A percentile compares a stretch with the other conserved stretches of the same genome.
phyloP scores from a whole-genome alignment of 2,888 invertebrate species.

The Apeira syringaria region DNA sequence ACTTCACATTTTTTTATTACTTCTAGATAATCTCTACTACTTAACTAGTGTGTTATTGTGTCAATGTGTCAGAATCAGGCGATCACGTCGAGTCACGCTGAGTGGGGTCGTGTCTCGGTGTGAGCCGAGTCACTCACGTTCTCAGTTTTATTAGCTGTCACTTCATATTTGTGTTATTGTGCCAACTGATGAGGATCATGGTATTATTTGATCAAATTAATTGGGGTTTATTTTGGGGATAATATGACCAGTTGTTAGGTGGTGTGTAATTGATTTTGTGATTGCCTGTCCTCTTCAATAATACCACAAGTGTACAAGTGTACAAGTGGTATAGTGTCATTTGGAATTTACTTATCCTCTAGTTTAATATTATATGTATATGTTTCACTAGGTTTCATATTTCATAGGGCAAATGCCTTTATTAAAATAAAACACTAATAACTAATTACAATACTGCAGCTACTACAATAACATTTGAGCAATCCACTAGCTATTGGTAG shows the following conservation, averaged over 20 bases:
- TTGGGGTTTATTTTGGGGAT: conserved; percentile 8
- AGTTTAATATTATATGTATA: too few relatives aligned
- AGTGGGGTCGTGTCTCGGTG: conserved; percentile 55
- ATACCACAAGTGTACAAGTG: too few relatives aligned
- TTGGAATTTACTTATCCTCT: too few relatives aligned
- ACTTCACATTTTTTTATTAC: too few relatives aligned
- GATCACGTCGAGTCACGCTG: conserved; percentile 48
- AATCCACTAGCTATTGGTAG: too few relatives aligned
- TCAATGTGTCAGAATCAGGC: conserved; percentile 42
- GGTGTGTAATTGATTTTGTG: background rate
- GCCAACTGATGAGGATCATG: conserved; percentile 16
- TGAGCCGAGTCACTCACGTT: conserved; percentile 30
- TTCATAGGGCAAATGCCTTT: too few relatives aligned
- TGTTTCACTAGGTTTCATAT: too few relatives aligned
- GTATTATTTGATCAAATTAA: conserved; percentile 21
- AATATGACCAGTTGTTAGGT: background rate
- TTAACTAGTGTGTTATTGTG: too few relatives aligned
- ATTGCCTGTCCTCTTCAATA: background rate
- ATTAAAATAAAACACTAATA: too few relatives aligned
- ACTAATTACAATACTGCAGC: too few relatives aligned
- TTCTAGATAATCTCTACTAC: conserved; percentile 3
- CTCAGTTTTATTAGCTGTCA: conserved; percentile 66
- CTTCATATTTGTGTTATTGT: conserved; percentile 41
- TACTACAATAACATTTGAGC: too few relatives aligned
- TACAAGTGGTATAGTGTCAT: too few relatives aligned